Evolutionary conservation across 1,140 invertebrate species (phyloP).

Genomic region (Ceratina japonica): DNA sequence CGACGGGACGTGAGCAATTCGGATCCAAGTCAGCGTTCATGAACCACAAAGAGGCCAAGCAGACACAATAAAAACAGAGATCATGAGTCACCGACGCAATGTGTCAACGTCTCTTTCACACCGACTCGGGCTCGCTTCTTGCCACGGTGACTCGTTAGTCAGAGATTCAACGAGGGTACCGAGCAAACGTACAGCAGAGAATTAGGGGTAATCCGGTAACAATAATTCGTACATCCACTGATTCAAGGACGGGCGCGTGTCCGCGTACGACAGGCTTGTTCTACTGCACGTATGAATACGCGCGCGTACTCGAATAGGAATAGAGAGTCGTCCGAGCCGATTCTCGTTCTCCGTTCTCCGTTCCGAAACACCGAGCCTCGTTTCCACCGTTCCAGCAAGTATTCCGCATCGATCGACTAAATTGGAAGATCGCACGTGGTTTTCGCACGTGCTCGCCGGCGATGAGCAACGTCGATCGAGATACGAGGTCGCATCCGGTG

Average conservation of each 20-base stretch:
- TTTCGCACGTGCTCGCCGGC: conserved; percentile 14
- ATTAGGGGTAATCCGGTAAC: neutral
- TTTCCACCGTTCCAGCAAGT: neutral
- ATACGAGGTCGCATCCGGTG: neutral
- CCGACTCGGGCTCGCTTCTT: neutral
- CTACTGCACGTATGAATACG: no score
- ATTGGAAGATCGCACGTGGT: conserved; percentile 18
- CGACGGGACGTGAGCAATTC: neutral
- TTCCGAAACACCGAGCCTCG: neutral
- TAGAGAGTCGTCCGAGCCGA: no score
- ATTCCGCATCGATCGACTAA: conserved; percentile 5
- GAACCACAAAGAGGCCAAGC: neutral
- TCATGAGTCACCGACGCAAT: conserved; percentile 10
- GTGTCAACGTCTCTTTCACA: conserved; percentile 27
- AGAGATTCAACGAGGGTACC: neutral
- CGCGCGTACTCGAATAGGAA: no score
- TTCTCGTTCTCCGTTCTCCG: no score
- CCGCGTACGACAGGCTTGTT: neutral
- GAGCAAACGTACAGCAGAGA: no score
- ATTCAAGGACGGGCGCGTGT: neutral
- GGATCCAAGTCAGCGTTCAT: neutral
- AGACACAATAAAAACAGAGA: conserved; percentile 11
- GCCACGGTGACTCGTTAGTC: neutral
- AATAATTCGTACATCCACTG: neutral
- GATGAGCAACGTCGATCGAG: conserved; percentile 24